Conservation (phyloP, 2,113 vertebrate species). For the Candoia aspera region DNA sequence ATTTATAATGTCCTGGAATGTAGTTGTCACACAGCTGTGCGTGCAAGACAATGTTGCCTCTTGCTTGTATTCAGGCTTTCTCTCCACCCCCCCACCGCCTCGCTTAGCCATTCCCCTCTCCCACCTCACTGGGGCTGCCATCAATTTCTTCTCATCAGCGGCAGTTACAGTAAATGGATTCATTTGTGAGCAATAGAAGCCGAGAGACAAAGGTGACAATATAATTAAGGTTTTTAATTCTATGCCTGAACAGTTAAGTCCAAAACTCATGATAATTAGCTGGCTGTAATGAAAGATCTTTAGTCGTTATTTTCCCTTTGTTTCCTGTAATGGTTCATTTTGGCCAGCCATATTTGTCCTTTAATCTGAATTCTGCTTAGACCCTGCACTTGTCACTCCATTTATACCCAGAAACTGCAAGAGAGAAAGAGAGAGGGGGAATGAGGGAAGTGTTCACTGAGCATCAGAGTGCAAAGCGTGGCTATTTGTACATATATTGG, state of each 20-base stretch:
- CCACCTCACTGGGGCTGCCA: conserved; percentile 75
- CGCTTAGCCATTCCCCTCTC: conserved; percentile 56
- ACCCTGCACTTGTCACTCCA: conserved; percentile 41
- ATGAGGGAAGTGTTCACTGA: rapidly evolving
- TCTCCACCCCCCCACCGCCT: conserved; percentile 23
- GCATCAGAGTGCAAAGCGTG: rapidly evolving
- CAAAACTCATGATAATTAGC: conserved; percentile 97
- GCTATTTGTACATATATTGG: rapidly evolving
- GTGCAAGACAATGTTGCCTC: conserved; percentile 61
- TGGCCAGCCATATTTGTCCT: conserved; percentile 72
- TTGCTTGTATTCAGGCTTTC: conserved; percentile 39
- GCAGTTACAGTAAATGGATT: conserved; percentile 84
- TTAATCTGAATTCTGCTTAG: conserved; percentile 63
- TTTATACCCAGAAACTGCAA: conserved; percentile 40
- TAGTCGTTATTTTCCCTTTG: conserved; percentile 86
- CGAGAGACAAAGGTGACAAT: conserved; percentile 90
- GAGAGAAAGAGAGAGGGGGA: background rate
- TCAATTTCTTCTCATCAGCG: conserved; percentile 81
- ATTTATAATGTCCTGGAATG: conserved; percentile 78
- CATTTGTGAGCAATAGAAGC: conserved; percentile 79
- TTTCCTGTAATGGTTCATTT: conserved; percentile 78
- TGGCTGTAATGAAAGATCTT: conserved; percentile 91
- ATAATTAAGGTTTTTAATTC: conserved; percentile 99
- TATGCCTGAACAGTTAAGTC: conserved; percentile 97
- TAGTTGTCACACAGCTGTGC: conserved; percentile 72